phyloP scores from a whole-genome alignment of 2,888 invertebrate genomes.

The Eristalis arbustorum region DNA sequence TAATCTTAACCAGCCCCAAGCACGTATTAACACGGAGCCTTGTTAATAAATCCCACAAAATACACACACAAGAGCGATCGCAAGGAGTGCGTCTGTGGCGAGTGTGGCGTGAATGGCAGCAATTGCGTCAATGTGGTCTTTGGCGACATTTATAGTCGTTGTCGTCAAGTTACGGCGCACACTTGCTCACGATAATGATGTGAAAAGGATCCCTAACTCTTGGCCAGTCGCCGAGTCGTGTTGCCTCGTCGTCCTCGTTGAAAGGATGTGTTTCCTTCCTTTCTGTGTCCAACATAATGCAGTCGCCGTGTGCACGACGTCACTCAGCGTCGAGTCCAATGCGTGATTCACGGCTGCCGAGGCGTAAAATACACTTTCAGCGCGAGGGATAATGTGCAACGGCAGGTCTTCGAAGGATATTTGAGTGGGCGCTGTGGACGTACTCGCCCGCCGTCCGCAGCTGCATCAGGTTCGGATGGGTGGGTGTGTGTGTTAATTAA shows the following conservation, averaged over 20 bases:
- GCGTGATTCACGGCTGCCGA: conserved; percentile 30
- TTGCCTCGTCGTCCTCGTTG: neutral
- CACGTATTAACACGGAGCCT: conserved; percentile 53
- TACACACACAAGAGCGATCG: conserved; percentile 23
- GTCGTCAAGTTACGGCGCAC: neutral
- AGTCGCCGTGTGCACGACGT: conserved; percentile 36
- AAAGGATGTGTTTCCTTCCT: neutral
- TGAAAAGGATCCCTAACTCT: conserved; percentile 37
- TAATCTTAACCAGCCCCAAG: conserved; percentile 25
- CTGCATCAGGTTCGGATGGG: too few species aligned
- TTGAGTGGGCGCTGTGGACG: conserved; percentile 32
- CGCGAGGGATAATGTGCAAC: conserved; percentile 41
- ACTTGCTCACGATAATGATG: conserved; percentile 40
- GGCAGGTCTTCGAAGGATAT: conserved; percentile 43
- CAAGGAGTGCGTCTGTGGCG: conserved; percentile 34
- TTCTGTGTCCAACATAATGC: conserved; percentile 25
- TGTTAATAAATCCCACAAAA: conserved; percentile 48
- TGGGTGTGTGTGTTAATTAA: conserved; percentile 38
- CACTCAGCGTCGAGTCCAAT: conserved; percentile 33
- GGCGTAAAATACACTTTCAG: conserved; percentile 24
- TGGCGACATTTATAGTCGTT: neutral
- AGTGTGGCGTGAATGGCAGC: conserved; percentile 6
- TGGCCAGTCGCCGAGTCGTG: conserved; percentile 4
- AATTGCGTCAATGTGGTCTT: neutral
- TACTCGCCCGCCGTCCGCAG: neutral